Percentiles rank a stretch among this genome's conserved stretches.
phyloP scores from a whole-genome alignment of 1,140 invertebrate genomes.

The Anastrepha ludens region DNA sequence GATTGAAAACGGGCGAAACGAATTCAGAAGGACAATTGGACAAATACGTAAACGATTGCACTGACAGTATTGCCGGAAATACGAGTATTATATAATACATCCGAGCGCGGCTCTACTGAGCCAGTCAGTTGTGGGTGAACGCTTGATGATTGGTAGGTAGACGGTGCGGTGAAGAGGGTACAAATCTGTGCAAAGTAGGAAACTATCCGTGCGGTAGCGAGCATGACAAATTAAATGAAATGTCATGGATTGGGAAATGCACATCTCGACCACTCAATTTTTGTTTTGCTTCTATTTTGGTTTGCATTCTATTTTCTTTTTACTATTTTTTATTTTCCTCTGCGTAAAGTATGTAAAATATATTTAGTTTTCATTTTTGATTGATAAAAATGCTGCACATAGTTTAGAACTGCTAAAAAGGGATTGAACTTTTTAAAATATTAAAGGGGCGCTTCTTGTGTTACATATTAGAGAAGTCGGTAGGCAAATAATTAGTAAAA shows the following conservation, averaged over 20 bases:
- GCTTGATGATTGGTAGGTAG: background rate
- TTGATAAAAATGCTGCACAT: background rate
- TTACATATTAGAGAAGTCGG: no score
- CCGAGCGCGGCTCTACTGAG: background rate
- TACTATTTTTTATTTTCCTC: no score
- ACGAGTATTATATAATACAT: background rate
- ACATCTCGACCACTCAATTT: background rate
- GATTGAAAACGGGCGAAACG: background rate
- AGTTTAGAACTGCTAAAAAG: background rate
- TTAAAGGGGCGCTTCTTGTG: no score
- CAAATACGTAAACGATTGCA: constrained; percentile 9
- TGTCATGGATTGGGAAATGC: background rate
- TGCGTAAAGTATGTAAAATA: no score
- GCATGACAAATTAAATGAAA: constrained; percentile 22
- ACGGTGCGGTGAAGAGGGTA: background rate
- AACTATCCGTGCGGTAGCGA: background rate
- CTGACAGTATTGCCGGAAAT: constrained; percentile 28
- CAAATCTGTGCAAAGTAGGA: background rate
- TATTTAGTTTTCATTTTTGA: no score
- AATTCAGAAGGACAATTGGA: background rate
- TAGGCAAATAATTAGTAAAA: no score
- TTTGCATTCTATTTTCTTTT: no score
- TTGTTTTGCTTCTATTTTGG: background rate
- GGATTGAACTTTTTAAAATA: no score
- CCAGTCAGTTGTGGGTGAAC: background rate